A percentile compares a stretch with the other conserved stretches of the same genome.
These are phyloP conservation scores for Pilophorus perplexus DNA, from an alignment of 2,888 invertebrate genomes.

Conservation along the genomic window DNA sequence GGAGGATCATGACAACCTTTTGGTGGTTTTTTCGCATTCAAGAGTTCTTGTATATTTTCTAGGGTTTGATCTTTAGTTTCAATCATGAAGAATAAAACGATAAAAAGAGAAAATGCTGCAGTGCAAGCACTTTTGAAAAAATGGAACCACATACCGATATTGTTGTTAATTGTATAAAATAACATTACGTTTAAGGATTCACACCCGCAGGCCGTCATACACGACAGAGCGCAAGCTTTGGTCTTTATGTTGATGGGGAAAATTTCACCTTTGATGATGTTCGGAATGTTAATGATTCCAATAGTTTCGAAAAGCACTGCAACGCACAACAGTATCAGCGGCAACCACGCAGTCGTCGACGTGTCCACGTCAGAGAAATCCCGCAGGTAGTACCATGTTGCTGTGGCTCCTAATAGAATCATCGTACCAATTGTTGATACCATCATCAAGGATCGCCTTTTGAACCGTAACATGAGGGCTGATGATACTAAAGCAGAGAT, in stretches of 20 bases:
- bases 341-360: constrained; percentile 55
- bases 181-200: constrained; percentile 61
- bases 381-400: constrained; percentile 42
- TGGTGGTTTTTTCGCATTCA: constrained; percentile 33
- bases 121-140: constrained; percentile 63
- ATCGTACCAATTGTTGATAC: constrained; percentile 43
- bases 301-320: constrained; percentile 61
- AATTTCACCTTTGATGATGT: constrained; percentile 63
- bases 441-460: constrained; percentile 45
- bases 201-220: constrained; percentile 58
- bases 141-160: constrained; percentile 64
- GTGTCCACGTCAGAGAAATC: constrained; percentile 47
- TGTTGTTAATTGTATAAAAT: constrained; percentile 59
- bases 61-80: constrained; percentile 72
- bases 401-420: constrained; percentile 20
- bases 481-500: constrained; percentile 37
- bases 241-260: constrained; percentile 65
- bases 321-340: constrained; percentile 57
- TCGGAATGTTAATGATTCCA: constrained; percentile 62
- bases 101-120: constrained; percentile 55
- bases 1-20: constrained; percentile 23
- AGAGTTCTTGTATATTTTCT: constrained; percentile 62
- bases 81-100: constrained; percentile 60
- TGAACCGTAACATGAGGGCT: constrained; percentile 44
- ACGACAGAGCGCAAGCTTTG: constrained; percentile 59